Conservation (phyloP, 2,797 vertebrate species). For the Rhinophrynus dorsalis region DNA sequence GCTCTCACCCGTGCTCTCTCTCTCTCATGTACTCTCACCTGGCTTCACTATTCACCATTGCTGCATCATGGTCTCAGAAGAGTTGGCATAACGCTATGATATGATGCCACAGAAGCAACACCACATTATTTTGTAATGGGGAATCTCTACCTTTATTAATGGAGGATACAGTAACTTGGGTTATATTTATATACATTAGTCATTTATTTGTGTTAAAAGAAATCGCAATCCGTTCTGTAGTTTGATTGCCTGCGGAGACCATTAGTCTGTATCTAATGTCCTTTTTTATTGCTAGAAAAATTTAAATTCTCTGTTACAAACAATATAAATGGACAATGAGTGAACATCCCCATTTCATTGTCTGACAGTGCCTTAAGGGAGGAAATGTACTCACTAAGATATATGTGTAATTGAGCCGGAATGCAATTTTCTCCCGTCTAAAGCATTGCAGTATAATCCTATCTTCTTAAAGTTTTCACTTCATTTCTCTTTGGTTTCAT, state of each 20-base stretch:
- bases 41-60: too few relatives aligned
- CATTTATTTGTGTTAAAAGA: neutral
- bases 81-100: too few relatives aligned
- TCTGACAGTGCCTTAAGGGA: neutral
- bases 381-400: neutral
- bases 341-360: neutral
- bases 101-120: too few relatives aligned
- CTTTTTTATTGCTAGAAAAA: slow-evolving; percentile 4
- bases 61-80: too few relatives aligned
- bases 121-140: too few relatives aligned
- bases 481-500: neutral
- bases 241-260: neutral
- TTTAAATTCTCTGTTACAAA: slow-evolving; percentile 1
- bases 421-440: neutral
- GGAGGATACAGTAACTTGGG: too few relatives aligned
- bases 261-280: slow-evolving; percentile 2
- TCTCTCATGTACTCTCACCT: too few relatives aligned
- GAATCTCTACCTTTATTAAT: too few relatives aligned
- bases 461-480: neutral
- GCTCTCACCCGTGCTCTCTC: too few relatives aligned
- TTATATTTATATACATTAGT: too few relatives aligned
- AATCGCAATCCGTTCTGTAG: neutral
- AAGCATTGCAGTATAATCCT: neutral
- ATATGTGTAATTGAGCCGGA: neutral
- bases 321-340: neutral